Evolutionary conservation across 2,797 vertebrate species (phyloP).

Genomic region (Eulemur mongoz): DNA sequence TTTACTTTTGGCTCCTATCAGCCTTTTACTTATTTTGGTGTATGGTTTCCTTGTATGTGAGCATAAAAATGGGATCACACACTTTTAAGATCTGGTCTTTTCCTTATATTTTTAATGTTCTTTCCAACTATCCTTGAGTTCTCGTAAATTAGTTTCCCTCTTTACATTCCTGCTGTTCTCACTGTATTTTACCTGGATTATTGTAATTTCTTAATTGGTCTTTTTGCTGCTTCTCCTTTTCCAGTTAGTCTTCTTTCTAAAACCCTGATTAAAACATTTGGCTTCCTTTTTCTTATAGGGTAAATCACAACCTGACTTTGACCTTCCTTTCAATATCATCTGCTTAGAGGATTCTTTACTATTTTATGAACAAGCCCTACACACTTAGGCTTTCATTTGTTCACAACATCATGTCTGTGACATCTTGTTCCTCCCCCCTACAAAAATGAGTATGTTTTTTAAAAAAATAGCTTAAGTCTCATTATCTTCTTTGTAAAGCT

Average conservation of each 20-base stretch:
- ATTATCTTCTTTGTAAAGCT: neutral
- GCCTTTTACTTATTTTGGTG: neutral
- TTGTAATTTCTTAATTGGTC: neutral
- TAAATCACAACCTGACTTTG: neutral
- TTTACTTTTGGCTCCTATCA: neutral
- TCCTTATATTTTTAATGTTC: neutral
- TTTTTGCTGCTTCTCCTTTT: neutral
- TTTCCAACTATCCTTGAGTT: neutral
- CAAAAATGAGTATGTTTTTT: neutral
- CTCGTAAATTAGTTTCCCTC: neutral
- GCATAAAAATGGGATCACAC: neutral
- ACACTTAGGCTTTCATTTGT: neutral
- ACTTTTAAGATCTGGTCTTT: neutral
- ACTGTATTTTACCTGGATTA: neutral
- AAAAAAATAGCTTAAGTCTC: neutral
- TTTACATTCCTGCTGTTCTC: neutral
- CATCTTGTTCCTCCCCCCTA: neutral
- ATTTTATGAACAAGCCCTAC: neutral
- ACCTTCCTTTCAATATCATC: neutral
- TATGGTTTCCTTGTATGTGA: neutral
- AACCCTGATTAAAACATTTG: neutral
- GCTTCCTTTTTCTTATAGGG: neutral
- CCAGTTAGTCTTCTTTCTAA: constrained; percentile 16
- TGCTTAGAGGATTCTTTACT: neutral
- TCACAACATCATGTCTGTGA: neutral